Evolutionary conservation across 23 tunicate genomes (phyloP).

Genomic region (Halocynthia aurantium): DNA sequence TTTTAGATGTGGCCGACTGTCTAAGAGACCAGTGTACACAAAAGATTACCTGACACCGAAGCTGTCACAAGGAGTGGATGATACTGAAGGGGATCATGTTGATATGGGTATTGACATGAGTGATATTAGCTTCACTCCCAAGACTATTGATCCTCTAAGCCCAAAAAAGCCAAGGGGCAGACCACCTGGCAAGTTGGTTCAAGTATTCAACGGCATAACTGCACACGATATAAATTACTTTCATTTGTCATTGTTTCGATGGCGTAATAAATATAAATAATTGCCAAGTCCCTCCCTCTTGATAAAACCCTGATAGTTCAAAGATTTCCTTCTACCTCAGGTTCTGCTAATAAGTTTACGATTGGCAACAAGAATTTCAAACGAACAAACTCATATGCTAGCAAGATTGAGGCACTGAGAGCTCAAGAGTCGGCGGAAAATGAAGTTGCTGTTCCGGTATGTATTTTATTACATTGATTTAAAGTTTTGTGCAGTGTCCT

Average conservation of each 20-base stretch:
- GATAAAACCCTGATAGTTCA: not conserved
- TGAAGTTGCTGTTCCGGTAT: not conserved
- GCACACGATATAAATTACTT: no score
- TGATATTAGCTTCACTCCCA: conserved; percentile 4
- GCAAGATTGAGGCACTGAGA: conserved; percentile 58
- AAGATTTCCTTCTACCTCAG: conserved; percentile 6
- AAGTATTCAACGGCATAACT: not conserved
- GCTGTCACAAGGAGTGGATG: conserved; percentile 10
- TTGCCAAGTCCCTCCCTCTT: no score
- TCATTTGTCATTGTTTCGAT: no score
- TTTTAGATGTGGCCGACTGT: conserved; percentile 58
- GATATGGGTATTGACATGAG: not conserved
- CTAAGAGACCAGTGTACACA: conserved; percentile 61
- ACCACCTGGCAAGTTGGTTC: conserved; percentile 50
- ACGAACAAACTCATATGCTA: conserved; percentile 45
- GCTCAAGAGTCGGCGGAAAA: conserved; percentile 35
- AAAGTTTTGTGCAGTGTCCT: not conserved
- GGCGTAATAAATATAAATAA: no score
- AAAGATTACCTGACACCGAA: conserved; percentile 70
- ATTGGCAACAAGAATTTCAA: conserved; percentile 21
- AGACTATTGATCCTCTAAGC: not conserved
- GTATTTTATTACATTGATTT: not conserved
- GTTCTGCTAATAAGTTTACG: conserved; percentile 20
- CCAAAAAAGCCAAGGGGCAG: conserved; percentile 41
- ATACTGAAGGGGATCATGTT: not conserved